Base-by-base conservation (phyloP, 2,797 vertebrate genomes). In the Neosilurus mollespiculum region DNA sequence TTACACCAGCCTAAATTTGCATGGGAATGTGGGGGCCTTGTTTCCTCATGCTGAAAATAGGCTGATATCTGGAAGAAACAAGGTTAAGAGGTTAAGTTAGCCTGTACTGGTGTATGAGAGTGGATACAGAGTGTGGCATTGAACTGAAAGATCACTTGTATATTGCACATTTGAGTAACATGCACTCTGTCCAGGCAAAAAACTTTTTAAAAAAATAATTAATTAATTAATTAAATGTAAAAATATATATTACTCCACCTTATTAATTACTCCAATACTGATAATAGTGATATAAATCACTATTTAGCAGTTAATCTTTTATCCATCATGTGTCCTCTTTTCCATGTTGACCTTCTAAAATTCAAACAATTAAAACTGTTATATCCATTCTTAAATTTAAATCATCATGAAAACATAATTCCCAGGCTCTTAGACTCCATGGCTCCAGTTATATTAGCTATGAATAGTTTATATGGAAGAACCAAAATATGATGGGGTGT, bases 21-120 rank as follows among this genome's bases (percentile, higher is more conserved):
- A 82, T 71, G 80, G 59, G 37, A 82, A 80, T 51, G 73, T 10
- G 43, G 53, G 56, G 56, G 51, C 49, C n/a, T 84, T 64, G 66
- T 66, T 86, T 86, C 82, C n/a, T 67, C 67, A 56, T 77, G 84
- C 84, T 87, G 81, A 86, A 90, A 89, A 88, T 88, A 86, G 81
- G 58, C 67, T 4, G 16, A 83, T 87, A 87, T 88, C 87, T 82
- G 12, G 4, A 58, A 9, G 18, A 86, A 80, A 89, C 79, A 76
- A 43, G 37, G 37, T 43, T 43, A 43, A 81, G 72, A 37, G 76
- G 18, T 26, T 62, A 37, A 76, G 65, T 83, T 78, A 65, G 24
- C 22, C 16, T 78, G 78, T 71, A 64, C 78, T 61, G 15, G 73
- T 62, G 53, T 30, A 54, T 72, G 51, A 51, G 83, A 78, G 80